Evolutionary conservation across 2,113 vertebrate species (phyloP), one percentile per base, ranked within the genome.

Genomic region (Oreochromis niloticus): DNA sequence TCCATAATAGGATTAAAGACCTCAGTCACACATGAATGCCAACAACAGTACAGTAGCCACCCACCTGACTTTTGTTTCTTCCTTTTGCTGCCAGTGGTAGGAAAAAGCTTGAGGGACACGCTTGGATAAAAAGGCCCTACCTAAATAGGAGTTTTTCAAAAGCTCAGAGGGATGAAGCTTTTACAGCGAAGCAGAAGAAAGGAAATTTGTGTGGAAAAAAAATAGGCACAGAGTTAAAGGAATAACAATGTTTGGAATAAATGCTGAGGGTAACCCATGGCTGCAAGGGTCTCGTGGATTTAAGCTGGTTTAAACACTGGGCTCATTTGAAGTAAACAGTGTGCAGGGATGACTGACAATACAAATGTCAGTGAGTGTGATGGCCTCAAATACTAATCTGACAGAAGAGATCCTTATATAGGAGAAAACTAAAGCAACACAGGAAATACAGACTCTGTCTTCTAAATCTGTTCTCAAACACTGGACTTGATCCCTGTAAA

Each of bases 1-100:
- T 71, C 39, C 19, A 61, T 71, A 87, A 92, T 90, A 83, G 86
- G 83, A 88, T 93, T 85, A 93, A 24, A 85, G 55, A 81, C 43
- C 48, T 84, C 32, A 27, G 63, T 66, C 78, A 87, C 63, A 91
- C 82, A 89, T 27, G 87, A 86, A 88, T 85, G 83, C 80, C 75
- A 87, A 41, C 75, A 83, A 39, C n/a, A 88, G 75, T 11, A 6
- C 43, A 17, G 56, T 14, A 48, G 24, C 10, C 55, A 81, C 43
- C 48, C 17, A 59, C 17, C 61, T 82, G 11, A 39, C 43, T 39
- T 41, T 80, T 43, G n/a, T 84, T 80, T 73, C 5, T 78, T 66
- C 1, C 13, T 56, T 34, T 52, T 34, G 14, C 63, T 52, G 17
- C 27, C 82, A 75, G 54, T 5, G 27, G 80, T 52, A 41, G 14